phyloP scores from a whole-genome alignment of 2,888 invertebrate genomes.

The Strigamia crassipes region DNA sequence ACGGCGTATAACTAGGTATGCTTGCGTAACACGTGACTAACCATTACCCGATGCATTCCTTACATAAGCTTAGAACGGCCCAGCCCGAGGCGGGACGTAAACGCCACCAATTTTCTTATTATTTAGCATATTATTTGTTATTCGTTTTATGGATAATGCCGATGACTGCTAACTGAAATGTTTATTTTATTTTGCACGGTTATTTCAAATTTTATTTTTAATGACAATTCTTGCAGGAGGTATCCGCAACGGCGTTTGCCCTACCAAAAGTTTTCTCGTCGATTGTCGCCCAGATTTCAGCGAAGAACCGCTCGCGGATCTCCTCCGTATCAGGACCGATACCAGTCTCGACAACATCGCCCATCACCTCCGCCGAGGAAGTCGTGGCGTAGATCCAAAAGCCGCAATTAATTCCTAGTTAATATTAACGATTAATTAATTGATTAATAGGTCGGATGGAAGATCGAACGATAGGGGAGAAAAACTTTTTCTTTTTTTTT shows the following conservation, averaged over 20 bases:
- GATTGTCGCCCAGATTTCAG: not conserved
- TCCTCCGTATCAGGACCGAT: not conserved
- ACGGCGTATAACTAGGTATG: conserved; percentile 89
- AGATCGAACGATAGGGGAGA: not conserved
- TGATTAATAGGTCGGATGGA: not conserved
- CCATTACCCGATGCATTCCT: not conserved
- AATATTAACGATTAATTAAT: not conserved
- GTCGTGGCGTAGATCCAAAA: not conserved
- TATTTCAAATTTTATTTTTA: not conserved
- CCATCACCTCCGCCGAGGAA: not conserved
- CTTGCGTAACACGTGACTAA: not conserved
- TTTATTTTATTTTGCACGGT: not conserved
- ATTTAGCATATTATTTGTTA: too few species aligned
- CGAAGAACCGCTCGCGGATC: not conserved
- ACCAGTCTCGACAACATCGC: not conserved
- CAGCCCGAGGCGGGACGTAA: too few species aligned
- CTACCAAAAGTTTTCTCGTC: not conserved
- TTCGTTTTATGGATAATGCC: too few species aligned
- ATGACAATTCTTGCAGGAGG: conserved; percentile 3
- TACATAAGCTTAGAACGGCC: too few species aligned
- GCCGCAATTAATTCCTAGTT: conserved; percentile 10
- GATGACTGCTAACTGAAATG: not conserved
- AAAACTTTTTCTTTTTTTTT: too few species aligned
- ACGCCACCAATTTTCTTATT: too few species aligned
- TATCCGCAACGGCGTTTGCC: conserved; percentile 33